Conservation (phyloP, 2,888 invertebrate species). For the Sialis lutaria region DNA sequence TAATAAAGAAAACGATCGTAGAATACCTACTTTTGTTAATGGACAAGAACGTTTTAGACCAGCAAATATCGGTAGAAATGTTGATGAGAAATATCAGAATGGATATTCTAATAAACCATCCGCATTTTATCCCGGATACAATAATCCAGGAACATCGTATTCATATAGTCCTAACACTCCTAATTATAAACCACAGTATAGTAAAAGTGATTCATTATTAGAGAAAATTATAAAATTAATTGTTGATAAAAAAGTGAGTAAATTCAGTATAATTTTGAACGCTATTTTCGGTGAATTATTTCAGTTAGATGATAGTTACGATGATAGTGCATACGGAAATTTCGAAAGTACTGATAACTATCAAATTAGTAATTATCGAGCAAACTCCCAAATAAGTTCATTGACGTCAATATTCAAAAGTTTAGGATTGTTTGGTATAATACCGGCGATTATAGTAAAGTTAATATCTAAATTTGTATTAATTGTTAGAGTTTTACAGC, state of each 20-base stretch:
- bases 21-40: too few relatives aligned
- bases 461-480: background rate
- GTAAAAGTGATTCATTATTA: background rate
- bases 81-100: too few relatives aligned
- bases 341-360: too few relatives aligned
- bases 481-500: background rate
- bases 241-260: background rate
- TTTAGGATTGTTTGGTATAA: constrained; percentile 2
- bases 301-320: background rate
- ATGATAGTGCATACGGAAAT: background rate
- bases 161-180: too few relatives aligned
- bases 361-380: too few relatives aligned
- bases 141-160: too few relatives aligned
- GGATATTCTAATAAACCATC: too few relatives aligned
- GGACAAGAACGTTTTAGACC: too few relatives aligned
- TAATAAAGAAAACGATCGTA: too few relatives aligned
- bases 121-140: too few relatives aligned
- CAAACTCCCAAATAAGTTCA: background rate
- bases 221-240: background rate
- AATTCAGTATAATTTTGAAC: background rate
- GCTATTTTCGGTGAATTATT: background rate
- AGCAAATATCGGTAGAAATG: too few relatives aligned
- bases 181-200: background rate
- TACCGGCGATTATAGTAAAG: constrained; percentile 1
- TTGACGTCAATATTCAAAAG: background rate